Evolutionary conservation across 2,113 vertebrate genomes (phyloP), one percentile per base, ranked within the genome.

Genomic region (Sigmodon hispidus): DNA sequence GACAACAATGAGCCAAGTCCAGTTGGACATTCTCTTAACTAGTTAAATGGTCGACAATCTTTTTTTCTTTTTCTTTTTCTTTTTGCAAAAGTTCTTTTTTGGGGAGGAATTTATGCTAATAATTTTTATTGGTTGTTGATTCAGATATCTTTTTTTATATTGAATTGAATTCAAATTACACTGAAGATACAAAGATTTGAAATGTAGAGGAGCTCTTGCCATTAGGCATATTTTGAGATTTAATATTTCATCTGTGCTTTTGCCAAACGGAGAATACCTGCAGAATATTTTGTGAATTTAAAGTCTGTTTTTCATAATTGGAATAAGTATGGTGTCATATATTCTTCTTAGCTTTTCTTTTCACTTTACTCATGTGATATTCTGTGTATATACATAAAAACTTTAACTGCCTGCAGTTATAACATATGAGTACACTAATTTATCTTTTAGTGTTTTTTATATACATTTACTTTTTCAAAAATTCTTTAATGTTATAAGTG

Each of bases 161-260:
- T 95, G 87, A 76, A 17, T 70, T 70, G 69, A 70, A 70, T 40
- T 88, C n/a, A 93, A 63, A 26, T 89, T 96, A 89, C 70, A 89
- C 43, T 94, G 34, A 87, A 87, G 31, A 3, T 89, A 73, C 36
- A 91, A n/a, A 81, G 63, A 70, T 81, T n/a, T 50, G 40, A 94
- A 52, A 81, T 89, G 7, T 11, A 79, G 65, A 87, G 34, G 48
- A 87, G 10, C 24, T 7, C 3, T 92, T 4, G 55, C 50, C 57
- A 72, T 57, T 72, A 69, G 52, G 15, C 8, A 61, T 92, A 7
- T 36, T 88, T 13, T 89, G 75, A 89, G 73, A 52, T 83, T 86
- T 93, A 69, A 50, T 86, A 91, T 94, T 87, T 52, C 79, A 79
- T 34, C 80, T 91, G 21, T 93, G 10, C 52, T 88, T 91, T 96